Conservation (phyloP, 2,888 invertebrate genomes). For the Rapana venosa region DNA sequence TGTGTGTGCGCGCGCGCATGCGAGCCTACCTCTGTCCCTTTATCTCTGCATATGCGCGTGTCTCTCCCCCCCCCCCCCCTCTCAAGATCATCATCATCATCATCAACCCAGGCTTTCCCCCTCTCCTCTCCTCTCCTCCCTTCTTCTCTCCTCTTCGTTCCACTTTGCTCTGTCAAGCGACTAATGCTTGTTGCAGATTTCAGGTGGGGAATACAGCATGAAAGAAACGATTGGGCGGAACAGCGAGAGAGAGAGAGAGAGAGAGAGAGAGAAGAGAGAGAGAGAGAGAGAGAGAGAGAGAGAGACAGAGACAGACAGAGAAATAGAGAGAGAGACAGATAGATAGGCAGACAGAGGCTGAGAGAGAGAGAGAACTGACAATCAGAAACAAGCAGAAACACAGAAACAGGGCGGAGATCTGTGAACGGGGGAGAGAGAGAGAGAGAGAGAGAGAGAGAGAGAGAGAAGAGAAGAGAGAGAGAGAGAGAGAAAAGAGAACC, state of each 20-base stretch:
- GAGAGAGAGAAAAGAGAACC: too few species aligned
- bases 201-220: slow-evolving; percentile 19
- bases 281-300: neutral
- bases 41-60: neutral
- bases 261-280: slow-evolving; percentile 43
- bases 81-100: too few species aligned
- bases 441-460: too few species aligned
- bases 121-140: neutral
- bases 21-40: neutral
- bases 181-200: neutral
- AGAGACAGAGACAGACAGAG: neutral
- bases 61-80: neutral
- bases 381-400: too few species aligned
- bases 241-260: neutral
- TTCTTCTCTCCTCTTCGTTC: neutral
- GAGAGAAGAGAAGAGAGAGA: too few species aligned
- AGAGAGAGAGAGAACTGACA: too few species aligned
- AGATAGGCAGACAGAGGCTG: too few species aligned
- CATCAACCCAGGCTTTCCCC: neutral
- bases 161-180: neutral
- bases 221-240: too few species aligned
- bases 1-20: neutral
- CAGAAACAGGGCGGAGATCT: too few species aligned
- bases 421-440: too few species aligned
- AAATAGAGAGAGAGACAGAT: too few species aligned